Base-by-base conservation (phyloP, 2,113 vertebrate genomes). In the Sula dactylatra region DNA sequence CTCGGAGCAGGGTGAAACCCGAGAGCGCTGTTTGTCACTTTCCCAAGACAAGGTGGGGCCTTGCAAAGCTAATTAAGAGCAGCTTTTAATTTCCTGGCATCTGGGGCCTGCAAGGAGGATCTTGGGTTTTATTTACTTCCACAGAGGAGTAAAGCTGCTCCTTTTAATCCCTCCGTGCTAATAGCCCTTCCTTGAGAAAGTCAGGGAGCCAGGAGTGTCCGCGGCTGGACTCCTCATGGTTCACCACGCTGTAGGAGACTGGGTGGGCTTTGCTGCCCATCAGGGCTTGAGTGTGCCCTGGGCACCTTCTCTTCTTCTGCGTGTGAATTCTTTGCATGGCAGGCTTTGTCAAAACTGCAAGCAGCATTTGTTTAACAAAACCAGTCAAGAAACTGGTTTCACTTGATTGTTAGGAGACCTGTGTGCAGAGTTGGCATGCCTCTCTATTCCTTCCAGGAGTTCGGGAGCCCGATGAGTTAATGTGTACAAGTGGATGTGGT, bases 81-180 rank as follows among this genome's bases (percentile, higher is more conserved):
- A 93, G 94, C 82, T 94, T 93, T 96, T 93, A 73, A 94, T 96
- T 95, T 96, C 71, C 89, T 90, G 90, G 61, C 77, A 90, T 90
- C 55, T 61, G 88, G 64, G 76, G 26, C 78, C 50, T 78, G 79
- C 44, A 8, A 44, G 79, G 84, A 96, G 92, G 86, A 93, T 88
- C 84, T 66, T 36, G n/a, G 80, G 69, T 18, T 83, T 81, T 95
- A 29, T 91, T 84, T 78, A 54, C 82, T 92, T 61, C 62, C n/a
- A 54, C 16, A 56, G 86, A 82, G 64, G 82, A 88, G 82, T 32
- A 70, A 82, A 82, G 92, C 93, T 82, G 79, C 69, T 89, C 44
- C 44, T 49, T 56, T 27, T 89, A 81, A 91, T 89, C 77, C 78
- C 70, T 42, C 10, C 10, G 0, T 26, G 16, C 67, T 83, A 50